Percentiles rank a stretch among this genome's conserved stretches.
These are phyloP conservation scores for Rhopalosiphum padi DNA, from an alignment of 1,140 invertebrate species.

Conservation along the genomic window DNA sequence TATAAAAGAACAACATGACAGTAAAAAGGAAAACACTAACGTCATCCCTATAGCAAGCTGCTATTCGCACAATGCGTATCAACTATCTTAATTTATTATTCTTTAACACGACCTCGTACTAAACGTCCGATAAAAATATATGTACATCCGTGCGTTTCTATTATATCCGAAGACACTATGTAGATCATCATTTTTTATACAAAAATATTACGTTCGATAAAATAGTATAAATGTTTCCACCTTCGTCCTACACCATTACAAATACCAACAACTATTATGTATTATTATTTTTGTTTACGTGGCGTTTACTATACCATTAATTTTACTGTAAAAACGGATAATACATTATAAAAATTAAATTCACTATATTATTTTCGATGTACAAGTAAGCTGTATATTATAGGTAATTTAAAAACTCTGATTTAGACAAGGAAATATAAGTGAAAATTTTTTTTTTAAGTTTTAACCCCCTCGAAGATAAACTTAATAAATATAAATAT, in stretches of 20 bases:
- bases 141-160: neutral
- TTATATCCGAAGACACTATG: neutral
- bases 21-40: neutral
- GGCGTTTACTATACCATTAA: neutral
- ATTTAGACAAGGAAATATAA: neutral
- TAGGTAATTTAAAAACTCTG: neutral
- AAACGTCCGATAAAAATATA: neutral
- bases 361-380: neutral
- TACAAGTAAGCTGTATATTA: neutral
- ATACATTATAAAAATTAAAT: neutral
- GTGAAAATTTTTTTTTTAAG: too few species aligned
- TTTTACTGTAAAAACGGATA: neutral
- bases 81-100: neutral
- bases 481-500: too few species aligned
- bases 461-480: too few species aligned
- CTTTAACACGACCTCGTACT: conserved; percentile 6
- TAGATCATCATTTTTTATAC: neutral
- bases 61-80: neutral
- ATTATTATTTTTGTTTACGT: neutral
- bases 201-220: neutral
- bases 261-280: neutral
- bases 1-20: neutral
- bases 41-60: neutral
- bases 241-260: neutral
- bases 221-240: neutral